These are phyloP conservation scores for Panulirus ornatus DNA, from an alignment of 1,140 invertebrate genomes.

Conservation along the genomic window DNA sequence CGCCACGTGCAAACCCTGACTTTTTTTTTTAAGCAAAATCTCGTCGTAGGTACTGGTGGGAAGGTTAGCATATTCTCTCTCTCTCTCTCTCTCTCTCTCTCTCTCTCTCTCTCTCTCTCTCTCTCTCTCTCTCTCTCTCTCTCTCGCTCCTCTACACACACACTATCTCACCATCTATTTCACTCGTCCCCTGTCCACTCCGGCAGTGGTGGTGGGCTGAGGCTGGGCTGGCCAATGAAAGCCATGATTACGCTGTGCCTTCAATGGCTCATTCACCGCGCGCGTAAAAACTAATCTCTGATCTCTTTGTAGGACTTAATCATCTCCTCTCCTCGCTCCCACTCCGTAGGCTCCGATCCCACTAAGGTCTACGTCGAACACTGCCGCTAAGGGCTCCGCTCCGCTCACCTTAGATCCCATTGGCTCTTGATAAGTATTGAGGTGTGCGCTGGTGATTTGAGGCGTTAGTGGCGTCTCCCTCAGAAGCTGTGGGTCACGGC, in stretches of 20 bases:
- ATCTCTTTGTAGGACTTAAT: constrained; percentile 1
- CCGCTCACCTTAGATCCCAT: no score
- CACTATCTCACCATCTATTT: not conserved
- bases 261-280: not conserved
- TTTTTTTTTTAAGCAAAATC: no score
- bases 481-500: no score
- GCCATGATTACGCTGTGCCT: not conserved
- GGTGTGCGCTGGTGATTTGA: no score
- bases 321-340: not conserved
- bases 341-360: not conserved
- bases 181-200: not conserved
- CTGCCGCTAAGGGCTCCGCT: no score
- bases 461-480: no score
- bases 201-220: no score
- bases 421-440: no score
- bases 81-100: not conserved
- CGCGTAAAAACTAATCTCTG: not conserved
- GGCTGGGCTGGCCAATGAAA: not conserved
- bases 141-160: not conserved
- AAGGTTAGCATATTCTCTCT: not conserved
- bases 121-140: not conserved
- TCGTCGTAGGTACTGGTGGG: no score
- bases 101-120: not conserved
- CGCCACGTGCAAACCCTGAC: no score
- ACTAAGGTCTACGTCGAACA: no score